Percentiles rank a stretch among this genome's conserved stretches.
Conservation (phyloP, 2,888 invertebrate genomes). For the Lacanobia oleracea region DNA sequence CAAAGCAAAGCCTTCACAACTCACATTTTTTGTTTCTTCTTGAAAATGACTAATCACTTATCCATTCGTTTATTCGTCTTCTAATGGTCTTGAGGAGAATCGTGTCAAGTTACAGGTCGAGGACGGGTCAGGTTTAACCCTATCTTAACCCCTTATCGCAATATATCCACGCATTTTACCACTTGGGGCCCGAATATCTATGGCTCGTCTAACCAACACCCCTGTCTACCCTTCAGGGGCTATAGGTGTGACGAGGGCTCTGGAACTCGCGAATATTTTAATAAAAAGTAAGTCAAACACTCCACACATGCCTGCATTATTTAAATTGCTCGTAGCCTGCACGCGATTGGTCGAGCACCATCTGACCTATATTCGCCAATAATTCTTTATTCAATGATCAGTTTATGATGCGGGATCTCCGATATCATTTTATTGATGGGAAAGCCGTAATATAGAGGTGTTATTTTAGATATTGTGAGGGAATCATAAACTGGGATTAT, state of each 20-base stretch:
- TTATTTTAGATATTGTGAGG: constrained; percentile 1
- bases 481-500: background rate
- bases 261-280: constrained; percentile 41
- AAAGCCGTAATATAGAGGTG: background rate
- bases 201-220: constrained; percentile 13
- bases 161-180: background rate
- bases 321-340: constrained; percentile 53
- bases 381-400: constrained; percentile 67
- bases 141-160: background rate
- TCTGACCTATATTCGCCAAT: constrained; percentile 71
- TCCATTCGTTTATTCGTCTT: background rate
- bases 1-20: background rate
- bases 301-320: constrained; percentile 54
- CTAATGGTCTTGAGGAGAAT: background rate
- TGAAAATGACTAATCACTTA: background rate
- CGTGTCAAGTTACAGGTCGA: background rate
- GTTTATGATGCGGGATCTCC: constrained; percentile 44
- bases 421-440: constrained; percentile 35
- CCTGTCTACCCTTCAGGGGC: constrained; percentile 16
- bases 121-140: background rate
- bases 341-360: constrained; percentile 39
- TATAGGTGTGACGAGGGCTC: constrained; percentile 36
- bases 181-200: background rate
- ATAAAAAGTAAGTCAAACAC: constrained; percentile 51
- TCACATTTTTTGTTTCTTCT: background rate